phyloP scores from a whole-genome alignment of 2,888 invertebrate genomes.

The Electrophaes corylata region DNA sequence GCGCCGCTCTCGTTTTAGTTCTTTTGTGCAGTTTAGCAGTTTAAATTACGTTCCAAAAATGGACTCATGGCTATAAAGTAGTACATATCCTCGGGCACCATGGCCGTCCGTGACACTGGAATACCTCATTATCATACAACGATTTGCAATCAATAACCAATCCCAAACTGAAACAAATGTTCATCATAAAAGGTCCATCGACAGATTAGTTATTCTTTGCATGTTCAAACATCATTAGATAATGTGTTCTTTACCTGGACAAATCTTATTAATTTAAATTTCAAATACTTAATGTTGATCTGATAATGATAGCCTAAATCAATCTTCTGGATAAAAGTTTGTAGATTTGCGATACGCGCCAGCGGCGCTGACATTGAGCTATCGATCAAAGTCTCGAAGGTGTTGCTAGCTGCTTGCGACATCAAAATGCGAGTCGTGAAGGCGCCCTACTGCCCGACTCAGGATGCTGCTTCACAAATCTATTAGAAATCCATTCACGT shows the following conservation, averaged over 20 bases:
- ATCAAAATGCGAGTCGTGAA: constrained; percentile 61
- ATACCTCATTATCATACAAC: constrained; percentile 57
- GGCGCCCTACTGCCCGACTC: constrained; percentile 58
- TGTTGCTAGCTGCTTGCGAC: constrained; percentile 50
- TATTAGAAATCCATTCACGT: constrained; percentile 20
- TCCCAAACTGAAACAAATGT: constrained; percentile 49
- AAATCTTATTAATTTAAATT: constrained; percentile 17
- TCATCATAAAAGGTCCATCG: constrained; percentile 28
- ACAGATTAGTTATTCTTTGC: constrained; percentile 18
- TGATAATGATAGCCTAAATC: constrained; percentile 8
- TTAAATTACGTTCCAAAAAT: constrained; percentile 8
- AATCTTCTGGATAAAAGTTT: constrained; percentile 16
- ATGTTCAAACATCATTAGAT: constrained; percentile 7
- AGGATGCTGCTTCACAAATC: constrained; percentile 46
- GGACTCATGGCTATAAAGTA: background rate
- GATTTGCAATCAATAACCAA: constrained; percentile 43
- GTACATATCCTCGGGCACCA: constrained; percentile 24
- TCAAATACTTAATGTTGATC: constrained; percentile 9
- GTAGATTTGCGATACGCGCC: constrained; percentile 21
- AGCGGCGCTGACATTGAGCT: constrained; percentile 26
- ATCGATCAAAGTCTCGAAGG: constrained; percentile 34
- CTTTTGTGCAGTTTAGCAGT: constrained; percentile 28
- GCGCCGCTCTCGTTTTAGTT: constrained; percentile 36
- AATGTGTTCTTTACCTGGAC: constrained; percentile 4
- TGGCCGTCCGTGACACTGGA: constrained; percentile 48